phyloP scores from a whole-genome alignment of 2,888 invertebrate genomes.

The Ypsolopha sequella region DNA sequence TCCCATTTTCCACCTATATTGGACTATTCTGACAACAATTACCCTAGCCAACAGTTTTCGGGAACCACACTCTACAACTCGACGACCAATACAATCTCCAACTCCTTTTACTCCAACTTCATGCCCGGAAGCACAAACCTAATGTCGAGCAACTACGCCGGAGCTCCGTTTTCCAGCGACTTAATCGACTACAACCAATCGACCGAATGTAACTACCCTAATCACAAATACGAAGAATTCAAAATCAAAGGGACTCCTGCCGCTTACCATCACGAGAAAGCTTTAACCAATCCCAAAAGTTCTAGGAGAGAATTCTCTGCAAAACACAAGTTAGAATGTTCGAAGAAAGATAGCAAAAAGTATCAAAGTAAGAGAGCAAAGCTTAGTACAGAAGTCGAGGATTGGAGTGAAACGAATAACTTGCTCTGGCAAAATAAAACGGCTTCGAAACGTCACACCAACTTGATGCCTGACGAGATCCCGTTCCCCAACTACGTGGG shows the following conservation, averaged over 20 bases:
- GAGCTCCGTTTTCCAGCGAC: slow-evolving; percentile 49
- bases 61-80: slow-evolving; percentile 56
- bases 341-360: slow-evolving; percentile 60
- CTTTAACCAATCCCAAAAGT: slow-evolving; percentile 38
- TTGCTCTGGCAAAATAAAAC: slow-evolving; percentile 54
- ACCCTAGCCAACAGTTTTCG: slow-evolving; percentile 51
- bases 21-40: slow-evolving; percentile 55
- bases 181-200: slow-evolving; percentile 58
- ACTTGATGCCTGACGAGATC: slow-evolving; percentile 47
- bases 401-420: slow-evolving; percentile 51
- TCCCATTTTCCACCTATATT: slow-evolving; percentile 59
- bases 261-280: slow-evolving; percentile 44
- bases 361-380: slow-evolving; percentile 55
- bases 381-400: slow-evolving; percentile 42
- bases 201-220: slow-evolving; percentile 51
- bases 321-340: slow-evolving; percentile 60
- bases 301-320: slow-evolving; percentile 48
- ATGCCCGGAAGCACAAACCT: slow-evolving; percentile 53
- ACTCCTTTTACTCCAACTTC: slow-evolving; percentile 60
- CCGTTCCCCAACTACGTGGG: slow-evolving; percentile 53
- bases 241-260: slow-evolving; percentile 50
- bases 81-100: slow-evolving; percentile 57
- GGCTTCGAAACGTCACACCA: slow-evolving; percentile 40
- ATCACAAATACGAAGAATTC: slow-evolving; percentile 56
- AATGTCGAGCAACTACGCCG: slow-evolving; percentile 50